Evolutionary conservation across 1,140 invertebrate species (phyloP), one percentile per base, ranked within the genome.

Genomic region (Ctenoplectra terminalis): DNA sequence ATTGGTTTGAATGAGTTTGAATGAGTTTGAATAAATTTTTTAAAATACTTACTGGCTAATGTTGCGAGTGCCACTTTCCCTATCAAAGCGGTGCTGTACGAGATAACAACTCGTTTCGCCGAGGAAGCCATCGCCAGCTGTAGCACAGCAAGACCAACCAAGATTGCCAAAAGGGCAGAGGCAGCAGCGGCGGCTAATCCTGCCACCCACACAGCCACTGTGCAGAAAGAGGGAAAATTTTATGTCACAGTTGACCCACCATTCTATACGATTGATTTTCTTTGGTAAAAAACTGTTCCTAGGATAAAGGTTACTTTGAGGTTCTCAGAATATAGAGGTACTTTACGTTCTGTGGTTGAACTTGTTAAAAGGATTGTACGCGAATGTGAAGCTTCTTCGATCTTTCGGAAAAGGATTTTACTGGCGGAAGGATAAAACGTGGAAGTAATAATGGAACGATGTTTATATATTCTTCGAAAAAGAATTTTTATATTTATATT

Each of bases 51-150:
- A 98, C 97, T 96, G 83, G 97, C 96, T 85, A 97, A 90, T 50
- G 97, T 94, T 15, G 96, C 95, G 70, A 97, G 91, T 29, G 96
- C 95, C 61, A 98, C 94, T 94, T 98, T 98, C 83, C 95, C 93
- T 91, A 97, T 96, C 63, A 98, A 95, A 20, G 96, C 95, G 64
- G 95, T 94, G 66, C 95, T 96, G 92, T 97, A 98, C 84, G 96
- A 95, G 89, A 97, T 93, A 56, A 96, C 95, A 40, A 97, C 96
- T 89, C 96, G 95, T 90, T 97, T 97, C 90, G 96, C 96, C 56
- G 96, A 97, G 52, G 96, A 96, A 84, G 97, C 95, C 97, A 98
- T 98, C 56, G 97, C 96, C 63, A 98, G 94, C 92, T 98, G 97
- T 46, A 98, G 94, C 73, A 98, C 95, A 31, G 96, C 96, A 56